Evolutionary conservation across 2,797 vertebrate genomes (phyloP).

Genomic region (Cyprinella venusta): DNA sequence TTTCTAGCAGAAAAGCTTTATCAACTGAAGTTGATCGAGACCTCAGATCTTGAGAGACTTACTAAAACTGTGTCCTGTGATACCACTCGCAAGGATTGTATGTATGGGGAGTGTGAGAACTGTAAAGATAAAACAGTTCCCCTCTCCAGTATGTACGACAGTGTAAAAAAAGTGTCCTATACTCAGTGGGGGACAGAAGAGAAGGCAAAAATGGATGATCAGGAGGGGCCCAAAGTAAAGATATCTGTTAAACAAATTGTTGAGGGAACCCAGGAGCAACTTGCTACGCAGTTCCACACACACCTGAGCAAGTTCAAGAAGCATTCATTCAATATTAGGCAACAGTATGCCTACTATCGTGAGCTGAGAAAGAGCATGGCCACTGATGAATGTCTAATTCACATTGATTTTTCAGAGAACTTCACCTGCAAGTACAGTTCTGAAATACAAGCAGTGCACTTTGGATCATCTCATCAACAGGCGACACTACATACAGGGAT

Average conservation of each 20-base stretch:
- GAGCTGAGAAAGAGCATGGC: constrained; percentile 24
- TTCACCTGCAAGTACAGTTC: constrained; percentile 27
- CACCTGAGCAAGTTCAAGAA: constrained; percentile 21
- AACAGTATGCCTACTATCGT: constrained; percentile 34
- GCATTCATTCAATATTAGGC: constrained; percentile 36
- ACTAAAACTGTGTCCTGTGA: constrained; percentile 41
- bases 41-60: constrained; percentile 46
- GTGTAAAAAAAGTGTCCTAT: constrained; percentile 19
- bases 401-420: constrained; percentile 28
- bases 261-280: neutral
- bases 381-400: constrained; percentile 39
- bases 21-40: constrained; percentile 42
- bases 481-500: constrained; percentile 13
- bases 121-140: constrained; percentile 37
- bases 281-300: constrained; percentile 24
- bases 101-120: constrained; percentile 53
- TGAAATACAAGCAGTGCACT: constrained; percentile 39
- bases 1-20: constrained; percentile 51
- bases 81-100: constrained; percentile 39
- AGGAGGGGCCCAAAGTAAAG: constrained; percentile 2
- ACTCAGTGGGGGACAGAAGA: constrained; percentile 34
- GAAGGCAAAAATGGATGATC: constrained; percentile 19
- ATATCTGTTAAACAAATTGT: constrained; percentile 23
- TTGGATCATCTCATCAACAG: constrained; percentile 45
- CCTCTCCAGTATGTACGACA: neutral